Conservation (phyloP, 2,888 invertebrate species). For the Agonopterix heracliana region DNA sequence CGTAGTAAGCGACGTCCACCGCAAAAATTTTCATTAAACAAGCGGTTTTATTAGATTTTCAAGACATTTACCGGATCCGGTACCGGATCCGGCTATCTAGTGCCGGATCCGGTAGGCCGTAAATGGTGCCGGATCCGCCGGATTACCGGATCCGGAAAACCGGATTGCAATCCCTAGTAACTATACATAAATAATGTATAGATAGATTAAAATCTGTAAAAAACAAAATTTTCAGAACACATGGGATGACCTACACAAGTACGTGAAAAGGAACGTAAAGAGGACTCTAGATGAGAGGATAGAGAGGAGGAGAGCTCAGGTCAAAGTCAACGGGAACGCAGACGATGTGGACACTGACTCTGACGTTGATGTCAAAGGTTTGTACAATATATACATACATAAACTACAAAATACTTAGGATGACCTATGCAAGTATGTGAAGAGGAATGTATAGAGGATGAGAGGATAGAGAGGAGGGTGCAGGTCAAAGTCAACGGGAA, state of each 20-base stretch:
- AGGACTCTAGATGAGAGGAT: constrained; percentile 92
- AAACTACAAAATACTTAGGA: constrained; percentile 82
- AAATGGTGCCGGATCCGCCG: no score
- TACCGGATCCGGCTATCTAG: no score
- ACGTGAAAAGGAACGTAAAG: constrained; percentile 86
- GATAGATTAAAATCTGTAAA: no score
- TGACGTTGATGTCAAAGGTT: constrained; percentile 65
- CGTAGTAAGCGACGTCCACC: no score
- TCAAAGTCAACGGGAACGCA: constrained; percentile 56
- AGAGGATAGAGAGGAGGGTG: constrained; percentile 81
- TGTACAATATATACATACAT: background rate
- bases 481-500: constrained; percentile 61
- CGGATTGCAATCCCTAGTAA: no score
- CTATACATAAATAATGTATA: no score
- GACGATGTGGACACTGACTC: constrained; percentile 71
- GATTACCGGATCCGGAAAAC: no score
- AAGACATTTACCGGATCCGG: no score
- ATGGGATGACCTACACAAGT: constrained; percentile 87
- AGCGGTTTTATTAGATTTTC: no score
- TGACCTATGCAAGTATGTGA: constrained; percentile 85
- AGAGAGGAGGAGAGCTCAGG: constrained; percentile 63
- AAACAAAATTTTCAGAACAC: constrained; percentile 71
- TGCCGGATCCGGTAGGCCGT: no score
- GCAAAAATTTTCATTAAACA: no score
- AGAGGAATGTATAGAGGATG: constrained; percentile 88